Evolutionary conservation across 2,113 vertebrate genomes (phyloP).

Genomic region (Myotis yumanensis): DNA sequence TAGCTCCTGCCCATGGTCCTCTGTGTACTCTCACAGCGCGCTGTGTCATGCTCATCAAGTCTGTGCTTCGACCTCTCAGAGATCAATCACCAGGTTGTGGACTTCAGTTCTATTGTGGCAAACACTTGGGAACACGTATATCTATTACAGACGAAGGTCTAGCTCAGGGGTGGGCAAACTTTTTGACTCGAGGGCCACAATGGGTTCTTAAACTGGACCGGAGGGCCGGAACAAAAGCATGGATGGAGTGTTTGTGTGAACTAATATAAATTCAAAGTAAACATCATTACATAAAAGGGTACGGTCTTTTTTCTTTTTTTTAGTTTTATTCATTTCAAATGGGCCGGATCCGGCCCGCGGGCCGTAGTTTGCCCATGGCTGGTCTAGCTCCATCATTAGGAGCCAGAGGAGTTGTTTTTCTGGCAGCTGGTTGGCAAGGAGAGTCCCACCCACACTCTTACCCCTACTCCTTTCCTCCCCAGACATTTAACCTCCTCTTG

Average conservation of each 20-base stretch:
- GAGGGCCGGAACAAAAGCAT: too few relatives aligned
- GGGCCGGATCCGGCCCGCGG: too few relatives aligned
- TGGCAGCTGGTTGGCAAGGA: neutral
- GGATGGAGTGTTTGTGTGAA: too few relatives aligned
- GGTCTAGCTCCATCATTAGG: neutral
- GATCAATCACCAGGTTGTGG: neutral
- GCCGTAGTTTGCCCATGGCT: too few relatives aligned
- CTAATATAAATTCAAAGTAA: too few relatives aligned
- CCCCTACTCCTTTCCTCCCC: neutral
- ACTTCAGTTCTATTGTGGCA: neutral
- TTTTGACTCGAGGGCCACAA: too few relatives aligned
- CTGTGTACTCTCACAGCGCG: fast-evolving
- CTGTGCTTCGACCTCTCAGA: neutral
- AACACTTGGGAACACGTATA: neutral
- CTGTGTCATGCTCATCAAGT: neutral
- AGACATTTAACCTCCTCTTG: neutral
- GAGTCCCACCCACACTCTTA: neutral
- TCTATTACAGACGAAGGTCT: neutral
- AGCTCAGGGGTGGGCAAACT: too few relatives aligned
- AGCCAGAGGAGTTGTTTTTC: neutral
- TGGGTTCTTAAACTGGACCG: too few relatives aligned
- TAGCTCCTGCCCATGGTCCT: neutral
- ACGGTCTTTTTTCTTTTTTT: too few relatives aligned
- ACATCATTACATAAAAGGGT: too few relatives aligned
- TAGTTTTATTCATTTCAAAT: too few relatives aligned